phyloP scores from a whole-genome alignment of 2,888 invertebrate species.

The Ramazzottius varieornatus region DNA sequence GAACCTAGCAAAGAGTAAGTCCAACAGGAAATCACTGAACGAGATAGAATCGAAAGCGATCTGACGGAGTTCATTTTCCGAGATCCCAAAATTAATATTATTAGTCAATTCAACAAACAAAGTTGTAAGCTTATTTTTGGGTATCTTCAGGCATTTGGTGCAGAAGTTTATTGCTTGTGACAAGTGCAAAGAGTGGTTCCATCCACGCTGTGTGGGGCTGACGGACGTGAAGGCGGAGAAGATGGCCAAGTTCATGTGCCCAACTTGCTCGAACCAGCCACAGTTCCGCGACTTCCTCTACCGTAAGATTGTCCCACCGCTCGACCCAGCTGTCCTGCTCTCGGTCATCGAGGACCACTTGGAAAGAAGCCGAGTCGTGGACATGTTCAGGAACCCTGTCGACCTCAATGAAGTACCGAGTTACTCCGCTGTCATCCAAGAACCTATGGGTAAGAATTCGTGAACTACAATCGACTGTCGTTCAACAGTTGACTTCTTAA shows the following conservation, averaged over 20 bases:
- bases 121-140: too few species aligned
- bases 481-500: background rate
- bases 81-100: too few species aligned
- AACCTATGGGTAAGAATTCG: conserved; percentile 23
- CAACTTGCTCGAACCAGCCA: background rate
- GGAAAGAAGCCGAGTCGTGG: conserved; percentile 72
- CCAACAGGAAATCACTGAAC: too few species aligned
- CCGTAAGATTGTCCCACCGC: too few species aligned
- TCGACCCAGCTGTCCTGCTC: too few species aligned
- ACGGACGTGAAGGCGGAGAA: background rate
- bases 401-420: conserved; percentile 84
- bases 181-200: background rate
- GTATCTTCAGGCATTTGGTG: too few species aligned
- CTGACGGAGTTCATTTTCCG: too few species aligned
- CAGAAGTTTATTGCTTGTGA: background rate
- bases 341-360: conserved; percentile 8
- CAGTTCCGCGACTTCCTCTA: background rate
- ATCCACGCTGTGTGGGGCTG: background rate
- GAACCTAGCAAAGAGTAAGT: too few species aligned
- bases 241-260: background rate
- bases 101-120: too few species aligned
- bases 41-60: too few species aligned
- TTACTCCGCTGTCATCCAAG: conserved; percentile 45
- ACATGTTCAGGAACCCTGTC: conserved; percentile 93
- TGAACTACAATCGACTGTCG: background rate